Conservation (phyloP, 92 coral and sea anemone species). For the Galaxea fascicularis region DNA sequence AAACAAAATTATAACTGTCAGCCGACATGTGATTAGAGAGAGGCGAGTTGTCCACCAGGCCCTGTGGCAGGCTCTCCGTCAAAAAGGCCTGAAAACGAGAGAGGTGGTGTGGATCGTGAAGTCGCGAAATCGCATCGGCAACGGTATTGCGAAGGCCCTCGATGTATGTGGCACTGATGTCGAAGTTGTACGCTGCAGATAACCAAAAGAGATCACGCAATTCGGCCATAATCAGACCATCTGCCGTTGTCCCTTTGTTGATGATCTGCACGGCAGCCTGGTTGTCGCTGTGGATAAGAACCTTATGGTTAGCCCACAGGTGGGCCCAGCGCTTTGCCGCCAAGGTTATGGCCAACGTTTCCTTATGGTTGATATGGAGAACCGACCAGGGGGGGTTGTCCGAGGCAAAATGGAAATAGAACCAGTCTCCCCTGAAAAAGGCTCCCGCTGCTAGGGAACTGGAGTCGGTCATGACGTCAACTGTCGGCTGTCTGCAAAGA, state of each 20-base stretch:
- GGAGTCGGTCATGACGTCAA: conserved; percentile 42
- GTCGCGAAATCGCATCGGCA: neutral
- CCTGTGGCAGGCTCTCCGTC: neutral
- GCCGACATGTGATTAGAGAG: neutral
- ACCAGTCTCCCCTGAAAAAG: conserved; percentile 49
- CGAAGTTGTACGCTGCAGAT: conserved; percentile 35
- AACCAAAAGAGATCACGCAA: conserved; percentile 51
- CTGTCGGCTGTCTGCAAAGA: neutral
- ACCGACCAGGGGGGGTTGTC: conserved; percentile 17
- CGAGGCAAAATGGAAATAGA: conserved; percentile 17
- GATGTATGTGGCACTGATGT: conserved; percentile 26
- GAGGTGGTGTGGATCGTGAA: neutral
- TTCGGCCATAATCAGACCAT: conserved; percentile 32
- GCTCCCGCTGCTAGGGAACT: conserved; percentile 24
- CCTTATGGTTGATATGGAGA: conserved; percentile 49
- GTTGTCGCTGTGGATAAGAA: conserved; percentile 55
- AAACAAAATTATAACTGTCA: conserved; percentile 16
- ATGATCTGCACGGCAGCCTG: conserved; percentile 53
- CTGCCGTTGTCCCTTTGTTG: conserved; percentile 54
- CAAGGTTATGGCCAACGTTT: conserved; percentile 9
- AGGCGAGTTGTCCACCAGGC: neutral
- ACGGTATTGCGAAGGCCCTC: neutral
- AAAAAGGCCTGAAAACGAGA: neutral
- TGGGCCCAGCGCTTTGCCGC: conserved; percentile 39
- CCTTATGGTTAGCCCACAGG: conserved; percentile 37